Base-by-base conservation (phyloP, 2,888 invertebrate species). In the Holacanthella duospinosa region DNA sequence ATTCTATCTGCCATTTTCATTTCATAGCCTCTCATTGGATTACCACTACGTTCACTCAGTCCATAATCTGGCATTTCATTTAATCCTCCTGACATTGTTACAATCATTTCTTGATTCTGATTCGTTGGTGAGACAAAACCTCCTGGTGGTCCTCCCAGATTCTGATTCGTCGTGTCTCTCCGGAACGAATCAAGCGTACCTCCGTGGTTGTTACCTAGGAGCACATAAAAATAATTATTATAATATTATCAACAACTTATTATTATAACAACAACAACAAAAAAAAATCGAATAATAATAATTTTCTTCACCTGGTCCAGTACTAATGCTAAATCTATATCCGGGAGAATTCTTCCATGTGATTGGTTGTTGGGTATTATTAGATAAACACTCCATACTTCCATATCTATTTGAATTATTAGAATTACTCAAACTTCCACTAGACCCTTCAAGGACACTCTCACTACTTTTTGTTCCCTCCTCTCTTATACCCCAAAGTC, bases 301-400 rank as follows among this genome's bases (percentile, higher is more conserved):
- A n/a, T n/a, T n/a, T n/a, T n/a, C n/a, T n/a, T n/a, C n/a, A 57
- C 84, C 85, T 68, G 83, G 82, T 44, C 82, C 66, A 26, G 70
- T 65, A 55, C 67, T 68, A 66, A 71, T 69, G 67, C 71, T 70
- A 58, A 70, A 71, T 29, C 73, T 66, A 64, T 70, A 73, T 21
- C 72, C 72, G 59, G 71, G 68, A 43, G 68, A 65, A 25, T 64
- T 68, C 43, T 66, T 68, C 70, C 71, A 68, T 6, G 63, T 43
- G 12, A 44, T 26, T 2, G 29, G n/a, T n/a, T 55, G 28, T 16
- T 60, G 43, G 9, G 60, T 16, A 3, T 25, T 44, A 6, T 55
- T 63, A 9, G 63, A 64, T 26, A 73, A 59, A 60, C 69, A 72
- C 53, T 73, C 73, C 70, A 73, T 70, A 43, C 69, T 69, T 29